Evolutionary conservation across 2,797 vertebrate species (phyloP), one percentile per base, ranked within the genome.

Genomic region (Microhierax caerulescens): DNA sequence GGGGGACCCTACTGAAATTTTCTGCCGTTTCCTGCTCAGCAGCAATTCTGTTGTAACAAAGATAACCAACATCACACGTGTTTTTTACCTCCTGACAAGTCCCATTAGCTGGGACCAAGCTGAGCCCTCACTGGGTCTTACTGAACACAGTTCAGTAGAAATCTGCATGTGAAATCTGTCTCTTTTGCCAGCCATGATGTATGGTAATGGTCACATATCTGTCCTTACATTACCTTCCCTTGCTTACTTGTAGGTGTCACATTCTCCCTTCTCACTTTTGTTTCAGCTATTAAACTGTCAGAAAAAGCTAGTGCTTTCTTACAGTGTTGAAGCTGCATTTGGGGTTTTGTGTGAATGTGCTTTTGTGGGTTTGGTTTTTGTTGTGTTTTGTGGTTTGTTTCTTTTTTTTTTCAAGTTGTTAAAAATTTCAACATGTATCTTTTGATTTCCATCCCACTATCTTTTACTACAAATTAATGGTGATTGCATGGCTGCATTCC

Each of bases 241-340:
- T 63, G 39, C n/a, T 41, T 79, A 53, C 32, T 37, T 70, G 12
- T 73, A 88, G 20, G 21, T 84, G 47, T 90, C 41, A 9, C 7
- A 16, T 60, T 95, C 61, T 85, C 68, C 78, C 86, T 34, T 87
- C 48, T 95, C 61, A 70, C 43, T 94, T 91, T 60, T 81, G 61
- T 85, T 82, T 70, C 64, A 53, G 59, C 45, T 85, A 56, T 94
- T 95, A 88, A 95, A 76, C 28, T 90, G 41, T 85, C 76, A 90
- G 39, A 56, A 96, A 88, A 89, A 74, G 24, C 60, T 24, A 78
- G 25, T 51, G 39, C 43, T 95, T 94, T 84, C 65, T 65, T 24
- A 53, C 20, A 36, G 45, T 39, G 14, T 43, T 89, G 87, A 91
- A 78, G 54, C 20, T 48, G 56, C 43, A 11, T 85, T 85, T 51